phyloP scores from a whole-genome alignment of 2,797 vertebrate species.

The Poliocrania exsul region DNA sequence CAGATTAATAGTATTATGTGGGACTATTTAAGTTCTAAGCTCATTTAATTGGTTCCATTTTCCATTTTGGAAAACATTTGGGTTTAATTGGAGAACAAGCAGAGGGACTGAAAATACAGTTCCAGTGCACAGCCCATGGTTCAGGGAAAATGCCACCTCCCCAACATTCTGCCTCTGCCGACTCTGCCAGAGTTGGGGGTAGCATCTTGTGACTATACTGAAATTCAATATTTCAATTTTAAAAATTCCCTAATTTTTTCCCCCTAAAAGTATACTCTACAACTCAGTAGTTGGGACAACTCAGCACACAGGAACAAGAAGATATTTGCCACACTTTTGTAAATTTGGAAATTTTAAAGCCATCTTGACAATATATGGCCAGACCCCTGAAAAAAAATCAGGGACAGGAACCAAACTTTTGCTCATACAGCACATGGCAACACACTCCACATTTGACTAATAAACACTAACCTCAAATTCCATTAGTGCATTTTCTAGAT shows the following conservation, averaged over 20 bases:
- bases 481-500: conserved; percentile 77
- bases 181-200: background rate
- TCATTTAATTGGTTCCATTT: background rate
- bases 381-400: background rate
- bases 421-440: background rate
- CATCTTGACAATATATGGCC: background rate
- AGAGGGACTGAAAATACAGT: background rate
- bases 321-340: background rate
- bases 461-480: conserved; percentile 85
- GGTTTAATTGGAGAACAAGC: background rate
- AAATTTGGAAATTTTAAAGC: background rate
- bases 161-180: background rate
- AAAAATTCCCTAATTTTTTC: background rate
- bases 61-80: background rate
- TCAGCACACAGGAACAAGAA: background rate
- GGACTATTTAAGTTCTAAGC: background rate
- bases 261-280: background rate
- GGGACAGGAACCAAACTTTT: background rate
- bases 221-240: background rate
- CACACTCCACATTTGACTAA: background rate
- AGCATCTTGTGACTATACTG: background rate
- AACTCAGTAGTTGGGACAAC: background rate
- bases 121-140: background rate
- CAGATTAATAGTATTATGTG: background rate
- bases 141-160: background rate